Base-by-base conservation (phyloP, 2,113 vertebrate species). In the Phrynosoma blainvillii region DNA sequence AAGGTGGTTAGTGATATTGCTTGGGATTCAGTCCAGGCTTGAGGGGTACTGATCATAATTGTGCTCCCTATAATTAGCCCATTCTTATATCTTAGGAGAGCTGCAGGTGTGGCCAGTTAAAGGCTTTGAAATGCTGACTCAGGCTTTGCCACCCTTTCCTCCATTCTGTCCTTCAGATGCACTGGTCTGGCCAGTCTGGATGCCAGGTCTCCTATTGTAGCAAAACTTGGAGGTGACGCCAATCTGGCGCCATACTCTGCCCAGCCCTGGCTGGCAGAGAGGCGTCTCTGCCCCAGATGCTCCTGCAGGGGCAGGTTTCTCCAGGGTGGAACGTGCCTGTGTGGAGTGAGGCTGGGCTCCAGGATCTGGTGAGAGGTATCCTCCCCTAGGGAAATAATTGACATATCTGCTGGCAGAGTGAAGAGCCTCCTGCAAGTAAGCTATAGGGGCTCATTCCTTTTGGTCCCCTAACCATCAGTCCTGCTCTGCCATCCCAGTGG, bases 291-390 rank as follows among this genome's bases (percentile, higher is more conserved):
- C 62, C 87, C 80, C 62, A 88, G 87, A 84, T 84, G 87, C 87
- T 84, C 87, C 87, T 88, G 87, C 87, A 88, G 87, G 87, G 87
- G 87, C 87, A 88, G 81, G 87, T 88, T 88, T 88, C 74, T 84
- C 87, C 74, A 88, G 87, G 81, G 87, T 77, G 87, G 87, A 88
- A 84, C 42, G 74, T 70, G 81, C 87, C 81, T 84, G 59, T 68
- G 80, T 78, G 66, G 42, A 88, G 62, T 40, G 74, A 88, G 81
- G n/a, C 81, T 84, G 74, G 14, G 73, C 65, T 70, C 13, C 11
- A 62, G 56, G 81, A 70, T 65, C 81, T 78, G n/a, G 73, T 20
- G 40, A 70, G 59, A 70, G 20, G 59, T 30, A 68, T 40, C 74
- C 81, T 83, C 87, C 87, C 68, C 74, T 62, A 54, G 73, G 75